Evolutionary conservation across 2,888 invertebrate species (phyloP).

Genomic region (Gibbula magus): DNA sequence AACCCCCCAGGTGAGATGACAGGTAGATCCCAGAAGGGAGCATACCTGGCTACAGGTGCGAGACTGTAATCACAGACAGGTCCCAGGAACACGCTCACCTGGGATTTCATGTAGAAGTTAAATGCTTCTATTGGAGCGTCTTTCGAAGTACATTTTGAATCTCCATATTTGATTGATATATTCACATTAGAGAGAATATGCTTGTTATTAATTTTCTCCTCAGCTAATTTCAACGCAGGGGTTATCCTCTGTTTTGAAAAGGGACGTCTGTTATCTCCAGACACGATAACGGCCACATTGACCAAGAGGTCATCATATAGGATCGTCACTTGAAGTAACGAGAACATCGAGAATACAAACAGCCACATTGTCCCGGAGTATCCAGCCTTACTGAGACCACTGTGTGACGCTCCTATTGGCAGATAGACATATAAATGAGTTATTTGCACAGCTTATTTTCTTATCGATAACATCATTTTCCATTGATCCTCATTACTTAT

Average conservation of each 20-base stretch:
- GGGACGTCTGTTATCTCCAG: slow-evolving; percentile 32
- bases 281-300: slow-evolving; percentile 43
- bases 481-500: no score
- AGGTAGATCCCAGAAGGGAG: slow-evolving; percentile 93
- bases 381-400: no score
- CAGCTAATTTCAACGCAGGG: slow-evolving; percentile 59
- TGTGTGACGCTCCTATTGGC: no score
- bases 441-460: no score
- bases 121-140: slow-evolving; percentile 67
- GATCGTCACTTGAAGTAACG: no score
- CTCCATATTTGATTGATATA: slow-evolving; percentile 47
- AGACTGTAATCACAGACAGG: slow-evolving; percentile 80
- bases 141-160: slow-evolving; percentile 61
- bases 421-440: no score
- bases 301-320: background rate
- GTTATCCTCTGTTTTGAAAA: slow-evolving; percentile 51
- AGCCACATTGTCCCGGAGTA: no score
- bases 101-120: slow-evolving; percentile 51
- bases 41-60: slow-evolving; percentile 90
- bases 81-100: slow-evolving; percentile 67
- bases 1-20: slow-evolving; percentile 82
- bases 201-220: background rate
- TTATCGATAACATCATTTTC: no score
- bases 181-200: slow-evolving; percentile 15
- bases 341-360: no score